A percentile compares a stretch with the other conserved stretches of the same genome.
Conservation (phyloP, 2,113 vertebrate species). For the Azemiops feae region DNA sequence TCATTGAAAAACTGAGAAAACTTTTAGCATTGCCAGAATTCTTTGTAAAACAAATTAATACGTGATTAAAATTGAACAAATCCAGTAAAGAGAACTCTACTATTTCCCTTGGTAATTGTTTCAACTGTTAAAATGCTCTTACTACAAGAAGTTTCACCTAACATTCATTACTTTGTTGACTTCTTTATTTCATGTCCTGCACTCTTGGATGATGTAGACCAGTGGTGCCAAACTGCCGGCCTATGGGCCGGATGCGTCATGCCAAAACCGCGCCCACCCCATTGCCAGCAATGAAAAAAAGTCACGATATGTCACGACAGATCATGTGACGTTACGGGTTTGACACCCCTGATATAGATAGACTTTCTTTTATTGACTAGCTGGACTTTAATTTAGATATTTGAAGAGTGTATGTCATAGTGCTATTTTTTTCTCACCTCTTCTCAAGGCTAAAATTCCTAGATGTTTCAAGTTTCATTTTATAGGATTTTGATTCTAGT, state of each 20-base stretch:
- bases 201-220: not conserved
- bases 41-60: not conserved
- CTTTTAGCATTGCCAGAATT: not conserved
- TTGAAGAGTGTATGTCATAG: not conserved
- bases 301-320: too few relatives aligned
- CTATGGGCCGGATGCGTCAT: too few relatives aligned
- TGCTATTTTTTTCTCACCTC: not conserved
- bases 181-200: not conserved
- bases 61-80: not conserved
- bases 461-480: not conserved
- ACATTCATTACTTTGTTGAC: not conserved
- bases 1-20: not conserved
- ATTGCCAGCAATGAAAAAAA: too few relatives aligned
- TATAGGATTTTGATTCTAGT: not conserved
- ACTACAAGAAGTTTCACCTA: not conserved
- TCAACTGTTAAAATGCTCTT: not conserved
- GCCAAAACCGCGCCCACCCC: too few relatives aligned
- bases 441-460: not conserved
- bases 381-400: not conserved
- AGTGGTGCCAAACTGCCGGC: too few relatives aligned
- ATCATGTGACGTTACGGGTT: too few relatives aligned
- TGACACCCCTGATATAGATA: not conserved
- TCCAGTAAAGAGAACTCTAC: not conserved
- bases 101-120: not conserved
- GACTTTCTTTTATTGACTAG: not conserved